Conservation (phyloP, 2,888 invertebrate species). For the Tinea trinotella region DNA sequence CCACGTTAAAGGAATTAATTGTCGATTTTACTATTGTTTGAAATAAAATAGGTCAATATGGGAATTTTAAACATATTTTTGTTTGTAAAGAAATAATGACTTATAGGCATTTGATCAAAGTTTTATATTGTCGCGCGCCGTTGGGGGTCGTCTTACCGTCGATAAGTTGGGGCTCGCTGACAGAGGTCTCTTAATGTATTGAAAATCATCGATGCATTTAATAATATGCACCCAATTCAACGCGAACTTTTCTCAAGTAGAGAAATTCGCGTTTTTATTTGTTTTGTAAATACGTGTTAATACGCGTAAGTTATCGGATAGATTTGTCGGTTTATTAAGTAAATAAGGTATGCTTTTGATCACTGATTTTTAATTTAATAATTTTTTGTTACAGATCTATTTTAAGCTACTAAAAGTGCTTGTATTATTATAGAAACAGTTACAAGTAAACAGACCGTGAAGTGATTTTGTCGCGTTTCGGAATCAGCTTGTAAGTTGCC, state of each 20-base stretch:
- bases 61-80: slow-evolving; percentile 41
- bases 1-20: slow-evolving; percentile 61
- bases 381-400: too few relatives aligned
- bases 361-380: too few relatives aligned
- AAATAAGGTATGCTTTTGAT: background rate
- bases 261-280: background rate
- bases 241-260: slow-evolving; percentile 50
- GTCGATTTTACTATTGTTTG: slow-evolving; percentile 51
- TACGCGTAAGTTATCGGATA: background rate
- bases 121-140: slow-evolving; percentile 37
- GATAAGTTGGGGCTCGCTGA: slow-evolving; percentile 21
- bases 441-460: too few relatives aligned
- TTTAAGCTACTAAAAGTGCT: too few relatives aligned
- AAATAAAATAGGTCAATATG: slow-evolving; percentile 67
- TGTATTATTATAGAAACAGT: too few relatives aligned
- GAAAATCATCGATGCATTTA: slow-evolving; percentile 55
- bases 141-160: slow-evolving; percentile 38
- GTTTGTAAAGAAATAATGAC: slow-evolving; percentile 40
- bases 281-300: background rate
- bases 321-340: background rate
- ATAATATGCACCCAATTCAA: slow-evolving; percentile 67
- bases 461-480: too few relatives aligned
- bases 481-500: too few relatives aligned
- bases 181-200: slow-evolving; percentile 34
- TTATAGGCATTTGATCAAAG: slow-evolving; percentile 70